These are phyloP conservation scores for Lissocephala sabroskyi DNA, from an alignment of 2,888 invertebrate genomes.

Conservation along the genomic window DNA sequence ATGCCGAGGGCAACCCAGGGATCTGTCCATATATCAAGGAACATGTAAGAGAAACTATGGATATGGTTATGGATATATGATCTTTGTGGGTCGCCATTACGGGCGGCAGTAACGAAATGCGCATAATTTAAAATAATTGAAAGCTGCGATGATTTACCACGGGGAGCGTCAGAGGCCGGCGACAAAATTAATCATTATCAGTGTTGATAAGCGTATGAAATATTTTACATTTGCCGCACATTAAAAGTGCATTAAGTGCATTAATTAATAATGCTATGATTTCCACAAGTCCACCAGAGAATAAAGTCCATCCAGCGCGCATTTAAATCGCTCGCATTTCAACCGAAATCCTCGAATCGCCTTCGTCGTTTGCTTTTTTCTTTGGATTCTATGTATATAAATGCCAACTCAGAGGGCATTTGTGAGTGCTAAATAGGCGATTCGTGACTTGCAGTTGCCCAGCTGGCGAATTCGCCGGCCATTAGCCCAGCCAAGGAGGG, in stretches of 20 bases:
- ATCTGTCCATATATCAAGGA: no score
- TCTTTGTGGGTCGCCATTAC: conserved; percentile 31
- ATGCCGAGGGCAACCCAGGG: no score
- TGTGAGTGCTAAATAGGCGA: conserved; percentile 45
- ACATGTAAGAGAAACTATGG: no score
- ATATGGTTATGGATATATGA: conserved; percentile 5
- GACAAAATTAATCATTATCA: conserved; percentile 53
- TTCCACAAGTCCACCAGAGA: conserved; percentile 6
- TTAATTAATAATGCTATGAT: conserved; percentile 39
- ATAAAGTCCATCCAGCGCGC: not conserved
- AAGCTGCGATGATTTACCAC: conserved; percentile 30
- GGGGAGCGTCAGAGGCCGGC: conserved; percentile 4
- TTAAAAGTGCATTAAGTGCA: conserved; percentile 57
- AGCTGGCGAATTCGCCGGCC: conserved; percentile 49
- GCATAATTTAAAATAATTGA: conserved; percentile 47
- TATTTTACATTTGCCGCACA: conserved; percentile 53
- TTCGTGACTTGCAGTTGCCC: conserved; percentile 54
- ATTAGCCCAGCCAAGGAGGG: no score
- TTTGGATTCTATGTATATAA: conserved; percentile 6
- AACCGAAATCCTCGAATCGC: not conserved
- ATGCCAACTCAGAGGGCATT: conserved; percentile 44
- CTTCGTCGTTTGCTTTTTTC: conserved; percentile 2
- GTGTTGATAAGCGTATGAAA: conserved; percentile 51
- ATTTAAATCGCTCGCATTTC: conserved; percentile 11
- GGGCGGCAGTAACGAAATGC: conserved; percentile 16